Evolutionary conservation across 2,797 vertebrate species (phyloP).

Genomic region (Myripristis murdjan): DNA sequence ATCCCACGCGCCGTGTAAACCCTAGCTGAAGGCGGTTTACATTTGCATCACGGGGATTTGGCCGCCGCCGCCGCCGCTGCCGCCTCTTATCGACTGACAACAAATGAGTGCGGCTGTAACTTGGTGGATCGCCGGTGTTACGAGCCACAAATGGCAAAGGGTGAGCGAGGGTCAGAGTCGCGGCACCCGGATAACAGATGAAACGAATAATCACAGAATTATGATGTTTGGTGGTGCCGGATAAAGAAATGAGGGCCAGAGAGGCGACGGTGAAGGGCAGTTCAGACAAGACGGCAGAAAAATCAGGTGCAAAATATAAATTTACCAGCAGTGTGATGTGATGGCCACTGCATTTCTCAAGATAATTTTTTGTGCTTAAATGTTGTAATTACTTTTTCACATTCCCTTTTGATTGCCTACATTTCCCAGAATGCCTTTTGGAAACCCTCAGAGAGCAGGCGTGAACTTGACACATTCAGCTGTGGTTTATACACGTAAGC

Average conservation of each 20-base stretch:
- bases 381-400: no score
- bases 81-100: constrained; percentile 34
- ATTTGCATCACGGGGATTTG: constrained; percentile 49
- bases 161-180: constrained; percentile 19
- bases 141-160: constrained; percentile 12
- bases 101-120: background rate
- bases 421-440: no score
- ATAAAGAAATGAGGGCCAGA: constrained; percentile 5
- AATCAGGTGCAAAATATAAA: no score
- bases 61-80: no score
- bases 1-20: constrained; percentile 30
- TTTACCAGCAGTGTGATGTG: no score
- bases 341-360: no score
- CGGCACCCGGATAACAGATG: background rate
- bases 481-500: no score
- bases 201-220: constrained; percentile 15
- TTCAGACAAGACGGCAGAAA: no score
- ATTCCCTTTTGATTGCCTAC: no score
- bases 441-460: no score
- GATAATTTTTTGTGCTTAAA: no score
- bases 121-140: background rate
- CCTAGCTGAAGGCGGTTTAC: constrained; percentile 31
- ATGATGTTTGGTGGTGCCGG: constrained; percentile 7
- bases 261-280: background rate
- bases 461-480: no score